Base-by-base conservation (phyloP, 2,797 vertebrate genomes). In the Epinephelus coioides region DNA sequence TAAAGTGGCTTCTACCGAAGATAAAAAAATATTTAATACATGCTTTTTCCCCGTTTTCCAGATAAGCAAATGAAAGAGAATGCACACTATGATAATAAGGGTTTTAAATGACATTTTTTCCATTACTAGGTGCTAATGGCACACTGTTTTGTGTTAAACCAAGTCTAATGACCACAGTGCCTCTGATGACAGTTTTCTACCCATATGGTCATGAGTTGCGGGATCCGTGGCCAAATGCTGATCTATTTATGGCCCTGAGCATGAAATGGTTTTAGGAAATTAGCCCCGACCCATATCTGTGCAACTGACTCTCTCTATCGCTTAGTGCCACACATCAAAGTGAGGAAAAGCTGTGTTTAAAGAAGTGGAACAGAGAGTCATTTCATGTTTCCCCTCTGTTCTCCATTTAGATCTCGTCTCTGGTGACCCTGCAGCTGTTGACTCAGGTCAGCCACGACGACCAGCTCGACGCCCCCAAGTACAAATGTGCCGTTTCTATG, bases 401-500 rank as follows among this genome's bases (percentile, higher is more conserved):
- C 67, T 69, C 56, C 49, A 2, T 78, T 63, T 60, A 96, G 95
- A 96, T 96, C 77, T 95, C 95, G 19, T 95, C 95, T 43, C 88
- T 96, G 77, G 95, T 96, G 82, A 96, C 95, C 46, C 93, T 99
- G 61, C 98, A 98, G 93, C 95, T 99, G 66, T 88, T 99, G 90
- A 93, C 94, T 55, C 85, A 95, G 86, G 96, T 98, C 89, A 97
- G 97, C 51, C 95, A 95, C 1, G 95, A 96, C 0, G 98, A 99
- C 92, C 98, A 98, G 90, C 96, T 99, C 69, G 97, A 98, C 60
- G 94, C 96, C 53, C 98, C 97, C 2, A 98, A 98, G 64, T 99
- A 98, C 91, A 99, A 99, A 92, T 99, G 98, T 86, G 95, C 96
- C 0, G 97, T 99, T 3, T 97, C 97, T 27, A 90, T 99, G 88